Evolutionary conservation across 2,888 invertebrate species (phyloP), one percentile per base, ranked within the genome.

Genomic region (Tuberolachnus salignus): DNA sequence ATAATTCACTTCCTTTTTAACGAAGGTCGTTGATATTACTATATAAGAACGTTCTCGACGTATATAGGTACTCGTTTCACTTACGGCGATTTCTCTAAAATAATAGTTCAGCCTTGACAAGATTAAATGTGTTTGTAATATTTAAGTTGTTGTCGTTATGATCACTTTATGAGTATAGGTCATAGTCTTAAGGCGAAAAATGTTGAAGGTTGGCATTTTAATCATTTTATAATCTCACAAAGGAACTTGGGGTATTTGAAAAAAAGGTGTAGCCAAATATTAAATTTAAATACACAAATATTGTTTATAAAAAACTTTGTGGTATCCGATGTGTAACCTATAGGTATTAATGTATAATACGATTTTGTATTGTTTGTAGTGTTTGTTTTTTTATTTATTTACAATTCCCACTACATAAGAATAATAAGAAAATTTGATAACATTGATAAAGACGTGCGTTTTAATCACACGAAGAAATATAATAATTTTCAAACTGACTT

Each of bases 1-100:
- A 74, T 23, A 74, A 74, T 74, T 74, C 44, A 74, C 73, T 74
- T 74, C 73, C 73, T 74, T 74, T 73, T 64, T 44, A 53, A 74
- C 63, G 73, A 74, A 74, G 73, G 73, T 74, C 73, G 23, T 53
- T 64, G 63, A 74, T 74, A 64, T 64, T 63, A 21, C 34, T 73
- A 59, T 23, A 14, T 61, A 42, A 21, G 34, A 73, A 73, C 51
- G 51, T 73, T 51, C 42, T 73, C 63, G 21, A 72, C 23, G 8
- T 34, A 61, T 34, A n/a, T n/a, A n/a, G n/a, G n/a, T n/a, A 72
- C 51, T 63, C 53, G 63, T 74, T 74, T 74, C 53, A 53, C 63
- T 74, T 53, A 44, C 53, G 44, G 73, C 73, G 73, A 64, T 74
- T 74, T 74, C 73, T 74, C 73, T 74, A 64, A 74, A 74, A 74